These are phyloP conservation scores for Apoda limacodes DNA, from an alignment of 2,888 invertebrate genomes.

Conservation along the genomic window DNA sequence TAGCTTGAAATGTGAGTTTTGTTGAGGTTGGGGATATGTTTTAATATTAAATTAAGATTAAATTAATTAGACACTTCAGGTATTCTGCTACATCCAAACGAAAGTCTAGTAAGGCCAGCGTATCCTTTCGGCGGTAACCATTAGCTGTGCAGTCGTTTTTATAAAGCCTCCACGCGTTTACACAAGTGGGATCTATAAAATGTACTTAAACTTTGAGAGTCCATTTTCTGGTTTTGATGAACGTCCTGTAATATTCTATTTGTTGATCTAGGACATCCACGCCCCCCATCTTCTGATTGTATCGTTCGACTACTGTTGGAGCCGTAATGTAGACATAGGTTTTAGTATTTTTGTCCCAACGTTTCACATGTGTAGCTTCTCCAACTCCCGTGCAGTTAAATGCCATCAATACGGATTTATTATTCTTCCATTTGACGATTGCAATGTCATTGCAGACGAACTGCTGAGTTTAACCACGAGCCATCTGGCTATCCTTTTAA, in stretches of 20 bases:
- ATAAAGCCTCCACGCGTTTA: slow-evolving; percentile 24
- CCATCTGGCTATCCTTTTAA: slow-evolving; percentile 16
- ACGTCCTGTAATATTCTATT: slow-evolving; percentile 24
- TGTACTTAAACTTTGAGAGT: slow-evolving; percentile 25
- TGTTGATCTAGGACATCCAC: slow-evolving; percentile 21
- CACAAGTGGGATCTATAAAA: slow-evolving; percentile 23
- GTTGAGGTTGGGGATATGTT: no score
- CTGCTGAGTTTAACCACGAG: slow-evolving; percentile 16
- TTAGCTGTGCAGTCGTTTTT: slow-evolving; percentile 10
- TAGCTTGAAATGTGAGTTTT: no score
- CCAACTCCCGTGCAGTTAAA: slow-evolving; percentile 16
- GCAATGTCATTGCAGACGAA: slow-evolving; percentile 9
- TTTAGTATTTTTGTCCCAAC: slow-evolving; percentile 18
- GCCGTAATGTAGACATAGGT: slow-evolving; percentile 16
- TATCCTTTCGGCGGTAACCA: slow-evolving; percentile 11
- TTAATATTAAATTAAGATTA: no score
- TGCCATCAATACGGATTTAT: slow-evolving; percentile 18
- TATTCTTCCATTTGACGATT: slow-evolving; percentile 19
- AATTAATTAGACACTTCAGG: no score
- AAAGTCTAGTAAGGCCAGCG: no score
- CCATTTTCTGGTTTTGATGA: slow-evolving; percentile 27
- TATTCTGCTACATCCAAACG: no score
- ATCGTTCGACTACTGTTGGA: slow-evolving; percentile 17
- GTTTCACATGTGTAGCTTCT: slow-evolving; percentile 12
- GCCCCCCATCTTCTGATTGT: slow-evolving; percentile 19